Percentiles rank a stretch among this genome's conserved stretches.
Conservation (phyloP, 2,797 vertebrate species). For the Peromyscus melanophrys region DNA sequence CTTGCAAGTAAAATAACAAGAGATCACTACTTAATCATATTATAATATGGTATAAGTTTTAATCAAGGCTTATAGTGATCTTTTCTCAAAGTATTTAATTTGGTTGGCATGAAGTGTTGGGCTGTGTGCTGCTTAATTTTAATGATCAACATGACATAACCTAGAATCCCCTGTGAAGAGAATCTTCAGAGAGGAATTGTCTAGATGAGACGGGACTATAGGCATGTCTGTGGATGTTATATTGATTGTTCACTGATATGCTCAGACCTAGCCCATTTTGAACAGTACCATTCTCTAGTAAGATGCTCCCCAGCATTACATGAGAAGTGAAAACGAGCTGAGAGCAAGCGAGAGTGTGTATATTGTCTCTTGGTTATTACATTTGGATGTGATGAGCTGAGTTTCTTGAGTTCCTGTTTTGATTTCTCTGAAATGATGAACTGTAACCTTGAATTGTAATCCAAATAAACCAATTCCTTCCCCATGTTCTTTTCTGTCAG, state of each 20-base stretch:
- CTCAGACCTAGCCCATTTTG: neutral
- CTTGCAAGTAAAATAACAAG: neutral
- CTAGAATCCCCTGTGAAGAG: neutral
- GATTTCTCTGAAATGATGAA: neutral
- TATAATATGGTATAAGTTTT: neutral
- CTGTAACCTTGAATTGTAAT: neutral
- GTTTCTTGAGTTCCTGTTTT: neutral
- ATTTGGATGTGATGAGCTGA: neutral
- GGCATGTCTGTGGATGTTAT: neutral
- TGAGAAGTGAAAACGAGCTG: neutral
- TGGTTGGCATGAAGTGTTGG: neutral
- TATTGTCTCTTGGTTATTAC: neutral
- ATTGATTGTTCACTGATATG: too few relatives aligned
- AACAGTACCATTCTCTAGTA: neutral
- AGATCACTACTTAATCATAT: neutral
- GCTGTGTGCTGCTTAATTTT: neutral
- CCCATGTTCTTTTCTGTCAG: neutral
- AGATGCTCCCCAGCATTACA: neutral
- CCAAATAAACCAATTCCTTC: neutral
- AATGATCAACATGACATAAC: neutral
- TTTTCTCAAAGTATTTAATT: neutral
- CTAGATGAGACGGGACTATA: too few relatives aligned
- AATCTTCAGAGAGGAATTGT: neutral
- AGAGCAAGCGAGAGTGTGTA: neutral
- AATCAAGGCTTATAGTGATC: neutral